Evolutionary conservation across 2,113 vertebrate species (phyloP).

Genomic region (Dissostichus mawsoni): DNA sequence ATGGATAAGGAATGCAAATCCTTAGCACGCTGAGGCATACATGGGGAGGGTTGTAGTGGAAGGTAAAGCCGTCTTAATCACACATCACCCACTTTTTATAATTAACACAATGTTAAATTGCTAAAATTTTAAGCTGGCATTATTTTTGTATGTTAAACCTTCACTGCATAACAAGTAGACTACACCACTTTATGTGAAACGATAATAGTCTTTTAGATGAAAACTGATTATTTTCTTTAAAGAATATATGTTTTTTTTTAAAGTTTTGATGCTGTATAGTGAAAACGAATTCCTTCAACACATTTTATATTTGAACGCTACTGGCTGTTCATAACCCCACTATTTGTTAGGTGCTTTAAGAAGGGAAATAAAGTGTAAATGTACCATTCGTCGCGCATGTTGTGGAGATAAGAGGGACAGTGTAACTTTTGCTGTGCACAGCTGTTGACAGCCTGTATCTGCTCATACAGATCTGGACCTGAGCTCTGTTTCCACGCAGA

Average conservation of each 20-base stretch:
- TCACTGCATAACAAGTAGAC: background rate
- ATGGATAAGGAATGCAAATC: constrained; percentile 31
- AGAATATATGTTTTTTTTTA: background rate
- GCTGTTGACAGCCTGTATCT: constrained; percentile 58
- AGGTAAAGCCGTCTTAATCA: constrained; percentile 57
- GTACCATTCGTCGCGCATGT: constrained; percentile 31
- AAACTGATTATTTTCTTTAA: background rate
- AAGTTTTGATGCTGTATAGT: background rate
- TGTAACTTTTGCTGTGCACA: constrained; percentile 56
- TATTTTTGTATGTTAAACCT: background rate
- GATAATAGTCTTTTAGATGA: background rate
- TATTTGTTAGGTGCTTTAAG: background rate
- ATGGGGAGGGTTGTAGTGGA: constrained; percentile 43
- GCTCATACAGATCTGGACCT: constrained; percentile 40
- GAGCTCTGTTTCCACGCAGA: constrained; percentile 11
- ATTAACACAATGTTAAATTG: background rate
- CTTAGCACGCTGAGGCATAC: constrained; percentile 37
- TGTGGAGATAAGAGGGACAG: constrained; percentile 39
- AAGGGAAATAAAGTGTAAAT: constrained; percentile 6
- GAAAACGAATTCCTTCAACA: background rate
- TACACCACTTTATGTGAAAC: background rate
- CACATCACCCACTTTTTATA: constrained; percentile 27
- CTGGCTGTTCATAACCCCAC: background rate
- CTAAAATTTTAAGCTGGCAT: background rate
- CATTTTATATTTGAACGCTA: background rate